Evolutionary conservation across 2,113 vertebrate species (phyloP).

Genomic region (Macquaria ambigua): DNA sequence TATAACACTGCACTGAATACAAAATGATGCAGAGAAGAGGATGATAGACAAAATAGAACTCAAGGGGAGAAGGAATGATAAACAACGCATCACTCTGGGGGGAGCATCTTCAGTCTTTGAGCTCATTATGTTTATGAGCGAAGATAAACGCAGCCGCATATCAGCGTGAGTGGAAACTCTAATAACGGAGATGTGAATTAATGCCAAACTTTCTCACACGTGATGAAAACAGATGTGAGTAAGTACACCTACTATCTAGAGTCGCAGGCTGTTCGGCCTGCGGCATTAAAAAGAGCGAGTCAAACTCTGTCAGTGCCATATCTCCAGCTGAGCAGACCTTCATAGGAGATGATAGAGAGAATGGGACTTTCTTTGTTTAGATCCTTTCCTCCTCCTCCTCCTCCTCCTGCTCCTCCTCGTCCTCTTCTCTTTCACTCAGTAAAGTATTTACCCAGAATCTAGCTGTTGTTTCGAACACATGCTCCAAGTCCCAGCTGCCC

Average conservation of each 20-base stretch:
- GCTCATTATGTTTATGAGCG: constrained; percentile 74
- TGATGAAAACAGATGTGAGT: constrained; percentile 61
- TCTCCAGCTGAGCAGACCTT: constrained; percentile 73
- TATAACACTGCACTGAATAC: constrained; percentile 56
- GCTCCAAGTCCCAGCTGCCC: constrained; percentile 33
- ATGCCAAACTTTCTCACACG: constrained; percentile 66
- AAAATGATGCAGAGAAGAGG: constrained; percentile 43
- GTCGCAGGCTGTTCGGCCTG: constrained; percentile 66
- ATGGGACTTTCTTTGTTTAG: constrained; percentile 70
- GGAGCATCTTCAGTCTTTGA: constrained; percentile 64
- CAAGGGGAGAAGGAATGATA: constrained; percentile 57
- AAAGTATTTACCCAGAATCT: constrained; percentile 64
- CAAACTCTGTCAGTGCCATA: constrained; percentile 62
- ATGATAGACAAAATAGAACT: constrained; percentile 61
- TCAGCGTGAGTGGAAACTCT: constrained; percentile 67
- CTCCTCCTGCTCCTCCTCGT: constrained; percentile 22
- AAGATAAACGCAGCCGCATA: constrained; percentile 71
- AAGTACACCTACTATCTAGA: constrained; percentile 71
- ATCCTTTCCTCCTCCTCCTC: constrained; percentile 43
- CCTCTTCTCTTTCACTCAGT: constrained; percentile 20
- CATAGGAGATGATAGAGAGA: constrained; percentile 61
- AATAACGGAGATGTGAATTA: constrained; percentile 64
- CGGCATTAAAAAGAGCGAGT: constrained; percentile 71
- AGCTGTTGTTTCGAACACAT: constrained; percentile 48
- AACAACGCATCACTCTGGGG: constrained; percentile 54